Evolutionary conservation across 2,888 invertebrate species (phyloP), one percentile per base, ranked within the genome.

Genomic region (Dryomyza anilis): DNA sequence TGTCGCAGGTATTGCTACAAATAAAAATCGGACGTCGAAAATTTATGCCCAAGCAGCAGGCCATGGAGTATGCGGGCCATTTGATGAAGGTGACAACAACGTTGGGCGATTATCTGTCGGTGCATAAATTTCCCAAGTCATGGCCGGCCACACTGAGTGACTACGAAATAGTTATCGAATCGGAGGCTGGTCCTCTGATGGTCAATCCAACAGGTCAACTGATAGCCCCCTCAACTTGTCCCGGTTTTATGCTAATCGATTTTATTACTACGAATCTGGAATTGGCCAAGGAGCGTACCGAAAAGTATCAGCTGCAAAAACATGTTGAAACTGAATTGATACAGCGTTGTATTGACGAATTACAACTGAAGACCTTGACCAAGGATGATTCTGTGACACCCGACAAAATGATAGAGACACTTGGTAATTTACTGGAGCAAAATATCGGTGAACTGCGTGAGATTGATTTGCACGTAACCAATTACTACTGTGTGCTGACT

Each of bases 311-410:
- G 19, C 88, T 90, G 70, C 89, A 93, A 76, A 94, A 95, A 80
- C 87, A 92, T 73, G 86, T 93, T 23, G 96, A 96, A 82, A 87
- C 87, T 68, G 89, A 90, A 50, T 84, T 95, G 2, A 87, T 89
- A 71, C 84, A 86, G 50, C 87, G 88, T 75, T 93, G 92, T 50
- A 83, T 88, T 19, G 83, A 86, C 50, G 86, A 89, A 70, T 87
- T 96, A 29, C 86, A 89, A 12, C 84, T 96, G 30, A 84, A 88
- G 30, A 87, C 89, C n/a, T 85, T 97, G 1, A 87, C 89, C 68
- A 96, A 96, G 83, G 96, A 96, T 73, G 96, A 96, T 78, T 94
- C 93, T 71, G 90, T 97, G 12, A 93, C 94, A 0, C 95, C 96
- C 0, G 91, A 90, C 67, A 87, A 92, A 67, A 96, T 96, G 96